phyloP scores from a whole-genome alignment of 2,113 vertebrate genomes.

The Isurus oxyrinchus region DNA sequence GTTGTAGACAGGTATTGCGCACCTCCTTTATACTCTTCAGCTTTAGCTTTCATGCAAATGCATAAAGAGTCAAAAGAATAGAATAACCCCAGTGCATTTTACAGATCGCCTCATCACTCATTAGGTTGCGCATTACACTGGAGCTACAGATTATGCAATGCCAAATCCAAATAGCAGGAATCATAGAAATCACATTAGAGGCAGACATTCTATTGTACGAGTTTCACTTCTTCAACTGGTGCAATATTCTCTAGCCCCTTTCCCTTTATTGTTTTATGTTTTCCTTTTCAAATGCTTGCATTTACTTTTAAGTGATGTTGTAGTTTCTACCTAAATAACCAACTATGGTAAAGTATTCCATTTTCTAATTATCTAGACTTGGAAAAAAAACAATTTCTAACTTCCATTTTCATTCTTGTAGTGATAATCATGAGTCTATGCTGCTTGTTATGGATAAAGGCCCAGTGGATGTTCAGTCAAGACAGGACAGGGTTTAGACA shows the following conservation, averaged over 20 bases:
- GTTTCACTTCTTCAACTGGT: background rate
- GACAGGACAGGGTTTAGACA: background rate
- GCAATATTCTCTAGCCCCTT: background rate
- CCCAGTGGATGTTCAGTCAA: background rate
- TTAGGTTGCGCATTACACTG: background rate
- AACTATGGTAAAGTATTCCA: background rate
- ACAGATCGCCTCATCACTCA: background rate
- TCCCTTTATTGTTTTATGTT: background rate
- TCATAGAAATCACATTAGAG: background rate
- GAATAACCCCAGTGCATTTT: background rate
- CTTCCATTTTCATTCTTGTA: background rate
- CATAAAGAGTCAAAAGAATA: background rate
- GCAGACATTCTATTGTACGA: background rate
- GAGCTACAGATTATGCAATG: background rate
- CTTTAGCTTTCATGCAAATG: background rate
- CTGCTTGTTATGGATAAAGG: background rate
- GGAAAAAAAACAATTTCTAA: background rate
- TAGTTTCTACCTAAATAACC: background rate
- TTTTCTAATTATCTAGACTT: too few relatives aligned
- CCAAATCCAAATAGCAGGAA: background rate
- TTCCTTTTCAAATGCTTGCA: background rate
- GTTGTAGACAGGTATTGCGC: background rate
- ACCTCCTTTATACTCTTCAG: background rate
- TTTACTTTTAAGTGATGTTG: background rate
- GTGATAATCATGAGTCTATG: background rate